A percentile compares a stretch with the other conserved stretches of the same genome.
These are phyloP conservation scores for Chironomus tentans DNA, from an alignment of 2,888 invertebrate species.

Conservation along the genomic window DNA sequence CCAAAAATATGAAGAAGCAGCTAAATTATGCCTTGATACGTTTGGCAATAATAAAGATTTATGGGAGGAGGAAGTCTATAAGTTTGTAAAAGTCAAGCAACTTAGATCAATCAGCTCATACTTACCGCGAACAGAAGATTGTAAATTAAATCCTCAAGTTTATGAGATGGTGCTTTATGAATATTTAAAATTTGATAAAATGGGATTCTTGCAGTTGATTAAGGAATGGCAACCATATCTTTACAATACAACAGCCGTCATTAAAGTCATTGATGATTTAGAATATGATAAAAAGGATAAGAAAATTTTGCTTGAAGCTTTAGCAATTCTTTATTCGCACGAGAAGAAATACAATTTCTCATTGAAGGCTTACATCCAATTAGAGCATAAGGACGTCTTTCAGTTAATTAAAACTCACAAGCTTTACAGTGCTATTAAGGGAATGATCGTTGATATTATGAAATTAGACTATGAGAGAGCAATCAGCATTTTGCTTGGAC, in stretches of 20 bases:
- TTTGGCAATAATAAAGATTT: slow-evolving; percentile 70
- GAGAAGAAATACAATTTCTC: slow-evolving; percentile 86
- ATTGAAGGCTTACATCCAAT: slow-evolving; percentile 78
- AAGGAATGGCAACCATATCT: slow-evolving; percentile 81
- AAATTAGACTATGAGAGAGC: slow-evolving; percentile 75
- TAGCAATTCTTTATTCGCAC: slow-evolving; percentile 82
- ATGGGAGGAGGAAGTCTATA: slow-evolving; percentile 89
- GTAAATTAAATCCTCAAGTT: slow-evolving; percentile 67
- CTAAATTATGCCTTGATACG: slow-evolving; percentile 73
- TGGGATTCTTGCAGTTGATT: slow-evolving; percentile 73
- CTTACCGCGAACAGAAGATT: slow-evolving; percentile 63
- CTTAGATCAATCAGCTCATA: slow-evolving; percentile 70
- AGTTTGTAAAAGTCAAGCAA: slow-evolving; percentile 77
- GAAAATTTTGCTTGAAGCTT: slow-evolving; percentile 68
- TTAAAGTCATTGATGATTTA: slow-evolving; percentile 70
- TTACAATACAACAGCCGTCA: slow-evolving; percentile 73
- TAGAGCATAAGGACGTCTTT: slow-evolving; percentile 86
- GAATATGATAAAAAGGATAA: slow-evolving; percentile 66
- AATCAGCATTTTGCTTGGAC: slow-evolving; percentile 69
- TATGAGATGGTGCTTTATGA: slow-evolving; percentile 94
- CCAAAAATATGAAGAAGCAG: slow-evolving; percentile 71
- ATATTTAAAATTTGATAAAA: slow-evolving; percentile 73
- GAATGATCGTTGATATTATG: slow-evolving; percentile 83
- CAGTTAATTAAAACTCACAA: slow-evolving; percentile 74
- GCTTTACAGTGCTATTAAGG: slow-evolving; percentile 71